A percentile compares a stretch with the other conserved stretches of the same genome.
phyloP scores from a whole-genome alignment of 2,113 vertebrate species.

The Cygnus atratus region DNA sequence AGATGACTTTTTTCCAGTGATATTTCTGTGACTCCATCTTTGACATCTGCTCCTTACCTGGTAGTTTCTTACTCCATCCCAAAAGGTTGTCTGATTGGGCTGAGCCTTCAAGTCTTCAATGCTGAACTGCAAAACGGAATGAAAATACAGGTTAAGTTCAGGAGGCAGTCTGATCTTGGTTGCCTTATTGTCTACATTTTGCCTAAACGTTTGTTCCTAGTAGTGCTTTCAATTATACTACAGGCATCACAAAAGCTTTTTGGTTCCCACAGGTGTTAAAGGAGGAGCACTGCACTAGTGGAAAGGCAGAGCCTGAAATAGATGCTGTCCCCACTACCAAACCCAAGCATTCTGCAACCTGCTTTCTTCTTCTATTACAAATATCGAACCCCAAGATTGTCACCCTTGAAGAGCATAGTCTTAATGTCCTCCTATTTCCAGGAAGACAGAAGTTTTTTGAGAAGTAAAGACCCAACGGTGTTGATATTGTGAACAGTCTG shows the following conservation, averaged over 20 bases:
- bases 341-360: background rate
- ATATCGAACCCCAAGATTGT: background rate
- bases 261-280: background rate
- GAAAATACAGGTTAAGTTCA: background rate
- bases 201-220: background rate
- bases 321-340: background rate
- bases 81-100: slow-evolving; percentile 87
- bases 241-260: background rate
- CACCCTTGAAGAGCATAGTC: background rate
- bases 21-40: background rate
- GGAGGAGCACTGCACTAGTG: background rate
- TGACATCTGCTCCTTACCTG: slow-evolving; percentile 77
- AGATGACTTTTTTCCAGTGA: background rate
- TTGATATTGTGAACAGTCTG: background rate
- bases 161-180: background rate
- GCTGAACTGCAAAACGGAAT: slow-evolving; percentile 83
- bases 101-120: slow-evolving; percentile 92
- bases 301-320: background rate
- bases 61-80: slow-evolving; percentile 97
- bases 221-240: background rate
- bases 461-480: background rate
- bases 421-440: background rate
- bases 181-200: background rate
- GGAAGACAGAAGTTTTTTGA: background rate
- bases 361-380: background rate